Base-by-base conservation (phyloP, 2,113 vertebrate species). In the Aphelocoma coerulescens region DNA sequence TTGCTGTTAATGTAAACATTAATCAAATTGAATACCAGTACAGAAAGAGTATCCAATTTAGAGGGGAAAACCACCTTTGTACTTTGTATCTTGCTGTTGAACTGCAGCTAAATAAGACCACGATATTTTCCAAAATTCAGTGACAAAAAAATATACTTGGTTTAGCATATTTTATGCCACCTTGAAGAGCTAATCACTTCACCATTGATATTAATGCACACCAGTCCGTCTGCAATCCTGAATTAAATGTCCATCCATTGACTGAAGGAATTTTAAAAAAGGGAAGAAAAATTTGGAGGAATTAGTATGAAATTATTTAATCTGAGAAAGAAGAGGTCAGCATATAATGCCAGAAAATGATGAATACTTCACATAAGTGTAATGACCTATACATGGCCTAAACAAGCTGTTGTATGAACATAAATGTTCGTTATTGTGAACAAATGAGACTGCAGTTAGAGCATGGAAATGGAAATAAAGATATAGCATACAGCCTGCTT, bases 1-100 rank as follows among this genome's bases (percentile, higher is more conserved):
- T 98, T 97, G 79, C 49, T 81, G 39, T 61, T 96, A 97, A 97
- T 85, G 88, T 72, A 97, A 95, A 91, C 81, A 96, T 97, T 97
- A 97, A 97, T 97, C 96, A 97, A 94, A 96, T 37, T 75, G 61
- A 96, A 95, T 85, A 67, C 49, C 73, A 88, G 74, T 62, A 92
- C 90, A 26, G 35, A 82, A 71, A 85, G 67, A 26, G 39, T 59
- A 62, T 94, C 75, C 62, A 86, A 16, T 73, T 94, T 73, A 91
- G 62, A 87, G 71, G 71, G 65, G 49, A 83, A 96, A 95, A 92
- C 37, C 39, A 83, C 35, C 37, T 87, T 91, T 78, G 51, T 58
- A 21, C 7, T 15, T 19, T 44, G 24, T 27, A 27, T 89, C 67
- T 96, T 97, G 43, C n/a, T 94, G 52, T 84, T 82, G n/a, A 97